Evolutionary conservation across 2,888 invertebrate species (phyloP).

Genomic region (Deroplatys truncata): DNA sequence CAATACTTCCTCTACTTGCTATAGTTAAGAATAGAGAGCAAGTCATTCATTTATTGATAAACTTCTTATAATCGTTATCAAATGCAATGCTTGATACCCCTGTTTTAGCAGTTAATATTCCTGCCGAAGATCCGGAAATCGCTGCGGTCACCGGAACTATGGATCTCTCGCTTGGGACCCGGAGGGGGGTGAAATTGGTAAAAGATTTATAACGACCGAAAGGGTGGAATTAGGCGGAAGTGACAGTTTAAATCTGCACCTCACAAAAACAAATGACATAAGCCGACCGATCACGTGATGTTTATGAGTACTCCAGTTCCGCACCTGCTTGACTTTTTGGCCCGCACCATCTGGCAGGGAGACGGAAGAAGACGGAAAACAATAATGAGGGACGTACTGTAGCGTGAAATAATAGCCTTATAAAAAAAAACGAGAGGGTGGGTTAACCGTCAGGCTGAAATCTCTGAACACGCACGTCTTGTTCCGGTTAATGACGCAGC

Average conservation of each 20-base stretch:
- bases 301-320: background rate
- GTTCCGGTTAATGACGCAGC: background rate
- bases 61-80: background rate
- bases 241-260: constrained; percentile 6
- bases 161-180: background rate
- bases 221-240: constrained; percentile 6
- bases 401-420: background rate
- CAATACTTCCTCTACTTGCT: too few species aligned
- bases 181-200: background rate
- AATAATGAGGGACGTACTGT: background rate
- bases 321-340: constrained; percentile 8
- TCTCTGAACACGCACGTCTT: background rate
- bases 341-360: background rate
- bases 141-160: background rate
- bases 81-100: background rate
- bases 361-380: background rate
- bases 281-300: background rate
- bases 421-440: background rate
- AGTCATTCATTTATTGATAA: too few species aligned
- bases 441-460: background rate
- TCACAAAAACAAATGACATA: background rate
- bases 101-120: background rate
- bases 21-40: too few species aligned
- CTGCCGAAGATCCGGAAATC: constrained; percentile 8
- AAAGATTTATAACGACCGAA: background rate